These are phyloP conservation scores for Dryocosmus kuriphilus DNA, from an alignment of 2,888 invertebrate genomes.

Conservation along the genomic window DNA sequence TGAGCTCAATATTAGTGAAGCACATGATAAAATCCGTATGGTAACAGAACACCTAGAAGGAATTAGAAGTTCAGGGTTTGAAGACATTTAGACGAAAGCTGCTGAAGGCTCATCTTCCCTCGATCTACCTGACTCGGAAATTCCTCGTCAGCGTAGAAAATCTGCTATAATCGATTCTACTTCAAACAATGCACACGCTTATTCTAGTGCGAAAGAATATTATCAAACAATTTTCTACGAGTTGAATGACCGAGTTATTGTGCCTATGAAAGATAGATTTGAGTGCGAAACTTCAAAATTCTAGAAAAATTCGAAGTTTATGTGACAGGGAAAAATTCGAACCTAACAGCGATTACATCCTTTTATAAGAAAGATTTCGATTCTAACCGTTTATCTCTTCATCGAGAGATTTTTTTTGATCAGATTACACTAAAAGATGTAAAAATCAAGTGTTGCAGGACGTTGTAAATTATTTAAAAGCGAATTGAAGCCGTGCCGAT, in stretches of 20 bases:
- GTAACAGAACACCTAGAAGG: slow-evolving; percentile 22
- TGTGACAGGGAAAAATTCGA: not conserved
- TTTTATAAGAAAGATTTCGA: slow-evolving; percentile 13
- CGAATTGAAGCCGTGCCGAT: not conserved
- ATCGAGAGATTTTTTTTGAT: not conserved
- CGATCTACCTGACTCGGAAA: not conserved
- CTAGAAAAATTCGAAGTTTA: slow-evolving; percentile 1
- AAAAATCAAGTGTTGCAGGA: not conserved
- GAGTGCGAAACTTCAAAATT: not conserved
- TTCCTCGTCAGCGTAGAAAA: not conserved
- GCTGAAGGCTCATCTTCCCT: not conserved
- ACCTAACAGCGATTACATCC: not conserved
- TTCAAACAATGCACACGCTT: not conserved
- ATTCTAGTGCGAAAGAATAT: slow-evolving; percentile 1
- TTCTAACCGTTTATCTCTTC: not conserved
- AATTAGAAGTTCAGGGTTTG: slow-evolving; percentile 45
- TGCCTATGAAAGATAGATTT: slow-evolving; percentile 1
- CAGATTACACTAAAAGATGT: not conserved
- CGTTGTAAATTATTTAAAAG: not conserved
- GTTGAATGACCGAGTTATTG: not conserved
- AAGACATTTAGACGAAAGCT: slow-evolving; percentile 1
- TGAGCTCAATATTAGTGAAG: too few species aligned
- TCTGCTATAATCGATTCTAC: not conserved
- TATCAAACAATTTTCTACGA: not conserved
- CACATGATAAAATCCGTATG: too few species aligned